A percentile compares a stretch with the other conserved stretches of the same genome.
Conservation (phyloP, 2,797 vertebrate species). For the Triplophysa bombifrons region DNA sequence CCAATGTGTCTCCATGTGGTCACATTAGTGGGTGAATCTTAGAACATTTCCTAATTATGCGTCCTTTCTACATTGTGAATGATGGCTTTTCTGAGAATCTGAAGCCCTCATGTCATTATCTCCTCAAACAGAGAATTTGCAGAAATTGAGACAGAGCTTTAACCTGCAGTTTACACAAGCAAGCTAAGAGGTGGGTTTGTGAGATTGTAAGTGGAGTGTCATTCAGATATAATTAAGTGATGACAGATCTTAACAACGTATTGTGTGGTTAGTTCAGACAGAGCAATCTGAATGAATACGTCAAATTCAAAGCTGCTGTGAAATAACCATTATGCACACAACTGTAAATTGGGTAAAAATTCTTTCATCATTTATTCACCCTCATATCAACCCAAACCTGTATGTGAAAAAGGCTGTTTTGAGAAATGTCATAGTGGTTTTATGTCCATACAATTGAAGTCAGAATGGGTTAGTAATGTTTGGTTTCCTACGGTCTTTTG, state of each 20-base stretch:
- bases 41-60: constrained; percentile 41
- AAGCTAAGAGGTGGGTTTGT: not conserved
- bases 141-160: not conserved
- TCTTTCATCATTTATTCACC: too few relatives aligned
- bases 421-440: too few relatives aligned
- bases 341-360: not conserved
- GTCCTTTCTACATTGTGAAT: constrained; percentile 34
- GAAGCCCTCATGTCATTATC: not conserved
- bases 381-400: too few relatives aligned
- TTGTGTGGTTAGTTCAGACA: not conserved
- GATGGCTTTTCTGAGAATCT: constrained; percentile 30
- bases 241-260: not conserved
- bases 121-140: not conserved
- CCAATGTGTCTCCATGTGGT: constrained; percentile 37
- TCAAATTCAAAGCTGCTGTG: not conserved
- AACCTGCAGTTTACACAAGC: not conserved
- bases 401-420: too few relatives aligned
- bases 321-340: not conserved
- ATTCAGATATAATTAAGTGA: not conserved
- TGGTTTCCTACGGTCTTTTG: too few relatives aligned
- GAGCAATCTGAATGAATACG: not conserved
- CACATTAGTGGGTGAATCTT: constrained; percentile 41
- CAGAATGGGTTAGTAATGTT: too few relatives aligned
- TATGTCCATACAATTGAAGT: too few relatives aligned
- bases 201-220: not conserved